A percentile compares a stretch with the other conserved stretches of the same genome.
Evolutionary conservation across 2,888 invertebrate genomes (phyloP).

Genomic region (Pristionchus mayeri): DNA sequence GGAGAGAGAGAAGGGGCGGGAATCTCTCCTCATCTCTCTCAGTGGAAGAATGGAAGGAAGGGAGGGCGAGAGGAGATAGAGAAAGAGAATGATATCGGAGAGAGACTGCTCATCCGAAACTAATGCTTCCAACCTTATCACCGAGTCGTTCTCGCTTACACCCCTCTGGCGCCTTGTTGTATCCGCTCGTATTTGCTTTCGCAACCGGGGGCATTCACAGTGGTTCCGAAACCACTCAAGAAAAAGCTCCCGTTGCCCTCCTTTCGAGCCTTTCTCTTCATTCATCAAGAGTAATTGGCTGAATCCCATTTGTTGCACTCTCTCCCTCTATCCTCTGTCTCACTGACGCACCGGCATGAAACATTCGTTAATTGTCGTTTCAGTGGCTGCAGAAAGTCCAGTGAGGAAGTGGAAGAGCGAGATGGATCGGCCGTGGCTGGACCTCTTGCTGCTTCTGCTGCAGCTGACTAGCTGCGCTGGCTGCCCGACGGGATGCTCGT

Average conservation of each 20-base stretch:
- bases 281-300: too few relatives aligned
- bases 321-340: too few relatives aligned
- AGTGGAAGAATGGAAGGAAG: conserved; percentile 43
- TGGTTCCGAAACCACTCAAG: not conserved
- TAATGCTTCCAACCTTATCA: conserved; percentile 31
- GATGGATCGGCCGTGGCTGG: conserved; percentile 18
- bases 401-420: too few relatives aligned
- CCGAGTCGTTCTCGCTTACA: conserved; percentile 26
- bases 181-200: not conserved
- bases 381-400: not conserved
- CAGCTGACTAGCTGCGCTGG: not conserved
- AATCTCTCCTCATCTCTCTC: conserved; percentile 29
- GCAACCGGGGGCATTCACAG: too few relatives aligned
- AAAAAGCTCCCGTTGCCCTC: too few relatives aligned
- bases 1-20: conserved; percentile 28
- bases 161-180: too few relatives aligned
- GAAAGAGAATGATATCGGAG: conserved; percentile 40
- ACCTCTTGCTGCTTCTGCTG: not conserved
- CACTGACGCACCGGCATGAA: too few relatives aligned
- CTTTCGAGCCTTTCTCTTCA: too few relatives aligned
- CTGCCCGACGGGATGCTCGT: conserved; percentile 41
- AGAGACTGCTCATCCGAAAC: conserved; percentile 39
- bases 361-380: too few relatives aligned
- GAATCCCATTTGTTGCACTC: too few relatives aligned
- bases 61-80: conserved; percentile 40